A percentile compares a stretch with the other conserved stretches of the same genome.
Conservation (phyloP, 2,113 vertebrate genomes). For the Boulengerochromis microlepis region DNA sequence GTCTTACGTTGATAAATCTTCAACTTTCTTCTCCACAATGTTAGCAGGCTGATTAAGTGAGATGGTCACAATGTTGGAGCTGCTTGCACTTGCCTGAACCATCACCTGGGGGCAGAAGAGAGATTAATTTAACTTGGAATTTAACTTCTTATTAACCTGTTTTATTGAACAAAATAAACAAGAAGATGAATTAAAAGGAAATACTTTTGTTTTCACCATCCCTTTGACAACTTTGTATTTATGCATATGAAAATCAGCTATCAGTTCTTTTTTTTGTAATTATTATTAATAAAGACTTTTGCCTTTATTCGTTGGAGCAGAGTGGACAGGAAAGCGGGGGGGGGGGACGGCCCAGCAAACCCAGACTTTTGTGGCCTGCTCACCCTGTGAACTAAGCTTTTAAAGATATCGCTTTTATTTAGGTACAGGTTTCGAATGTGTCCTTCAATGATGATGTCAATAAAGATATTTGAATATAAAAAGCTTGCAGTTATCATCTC, state of each 20-base stretch:
- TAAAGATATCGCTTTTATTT: rapidly evolving
- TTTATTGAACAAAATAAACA: neutral
- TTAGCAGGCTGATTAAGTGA: conserved; percentile 63
- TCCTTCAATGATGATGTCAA: neutral
- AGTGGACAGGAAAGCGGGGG: neutral
- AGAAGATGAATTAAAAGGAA: neutral
- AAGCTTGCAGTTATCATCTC: neutral
- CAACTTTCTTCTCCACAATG: conserved; percentile 56
- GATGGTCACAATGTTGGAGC: conserved; percentile 54
- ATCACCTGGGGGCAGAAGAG: conserved; percentile 55
- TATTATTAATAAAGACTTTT: neutral
- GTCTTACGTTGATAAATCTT: conserved; percentile 60
- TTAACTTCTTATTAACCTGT: neutral
- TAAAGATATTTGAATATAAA: neutral
- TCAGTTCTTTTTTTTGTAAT: rapidly evolving
- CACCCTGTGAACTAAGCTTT: neutral
- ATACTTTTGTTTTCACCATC: too few species aligned
- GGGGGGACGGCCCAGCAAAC: neutral
- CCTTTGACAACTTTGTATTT: neutral
- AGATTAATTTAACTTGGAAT: neutral
- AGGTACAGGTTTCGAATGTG: neutral
- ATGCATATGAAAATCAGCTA: neutral
- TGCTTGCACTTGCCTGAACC: conserved; percentile 34
- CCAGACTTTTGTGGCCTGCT: neutral
- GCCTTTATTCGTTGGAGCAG: neutral